Conservation (phyloP, 1,140 invertebrate species). For the Pygmarrhopalites habei region DNA sequence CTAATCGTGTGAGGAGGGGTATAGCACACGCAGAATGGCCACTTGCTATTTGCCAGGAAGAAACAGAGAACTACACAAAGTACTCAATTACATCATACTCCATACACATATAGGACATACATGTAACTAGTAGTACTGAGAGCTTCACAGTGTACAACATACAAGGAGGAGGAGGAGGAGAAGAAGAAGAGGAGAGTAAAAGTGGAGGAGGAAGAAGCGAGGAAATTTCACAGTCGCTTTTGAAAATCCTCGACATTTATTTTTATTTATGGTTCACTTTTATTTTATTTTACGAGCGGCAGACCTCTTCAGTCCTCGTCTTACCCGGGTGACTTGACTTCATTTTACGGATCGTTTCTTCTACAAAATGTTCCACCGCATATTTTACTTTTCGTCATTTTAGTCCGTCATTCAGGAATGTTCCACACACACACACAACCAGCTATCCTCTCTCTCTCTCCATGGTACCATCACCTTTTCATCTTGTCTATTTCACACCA, state of each 20-base stretch:
- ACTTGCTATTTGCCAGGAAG: too few relatives aligned
- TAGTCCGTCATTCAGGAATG: slow-evolving; percentile 1
- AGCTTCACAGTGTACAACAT: too few relatives aligned
- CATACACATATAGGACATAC: too few relatives aligned
- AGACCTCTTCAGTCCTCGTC: slow-evolving; percentile 10
- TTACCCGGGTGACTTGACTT: slow-evolving; percentile 14
- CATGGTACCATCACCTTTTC: too few relatives aligned
- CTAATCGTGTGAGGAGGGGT: too few relatives aligned
- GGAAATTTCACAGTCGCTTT: slow-evolving; percentile 9
- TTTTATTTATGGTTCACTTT: slow-evolving; percentile 17
- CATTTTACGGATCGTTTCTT: slow-evolving; percentile 23
- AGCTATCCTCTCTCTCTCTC: too few relatives aligned
- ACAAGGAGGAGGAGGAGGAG: too few relatives aligned
- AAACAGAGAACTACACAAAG: too few relatives aligned
- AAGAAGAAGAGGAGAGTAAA: background rate
- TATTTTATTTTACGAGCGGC: slow-evolving; percentile 5
- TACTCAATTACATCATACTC: too few relatives aligned
- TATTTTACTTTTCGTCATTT: slow-evolving; percentile 14
- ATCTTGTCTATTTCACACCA: too few relatives aligned
- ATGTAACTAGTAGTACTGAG: too few relatives aligned
- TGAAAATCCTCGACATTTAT: slow-evolving; percentile 12
- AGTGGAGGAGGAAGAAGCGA: background rate
- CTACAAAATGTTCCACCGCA: slow-evolving; percentile 12
- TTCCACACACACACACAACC: background rate
- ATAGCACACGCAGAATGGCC: too few relatives aligned